Base-by-base conservation (phyloP, 2,797 vertebrate species). In the Hafferia zeledoni region DNA sequence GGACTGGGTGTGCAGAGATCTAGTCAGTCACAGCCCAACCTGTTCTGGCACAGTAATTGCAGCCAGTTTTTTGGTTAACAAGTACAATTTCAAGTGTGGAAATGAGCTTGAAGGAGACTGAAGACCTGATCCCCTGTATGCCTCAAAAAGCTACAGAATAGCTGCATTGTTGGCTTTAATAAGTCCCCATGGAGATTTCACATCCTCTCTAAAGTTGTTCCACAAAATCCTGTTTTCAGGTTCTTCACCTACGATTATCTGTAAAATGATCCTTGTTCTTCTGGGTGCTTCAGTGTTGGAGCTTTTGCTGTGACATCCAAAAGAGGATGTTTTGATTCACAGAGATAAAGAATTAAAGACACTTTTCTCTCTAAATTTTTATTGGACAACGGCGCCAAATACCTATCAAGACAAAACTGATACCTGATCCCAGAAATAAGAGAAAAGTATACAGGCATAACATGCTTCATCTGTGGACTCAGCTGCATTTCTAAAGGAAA, bases 351-450 rank as follows among this genome's bases (percentile, higher is more conserved):
- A 96, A 96, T 97, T 96, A 95, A 95, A 93, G 74, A 80, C 60
- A 33, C 15, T 97, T 96, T 91, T 91, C 68, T 93, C 33, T 75
- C 30, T 95, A 61, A 85, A 28, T 89, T 96, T 95, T 96, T 90
- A 87, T 89, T 91, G 92, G 57, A 89, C 4, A 28, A 77, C 78
- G 53, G 70, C 96, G 63, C 75, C 94, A 96, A 96, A 96, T 93
- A 94, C 90, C 94, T 89, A 75, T 95, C 93, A 94, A 89, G 78
- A 94, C 80, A 97, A 97, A 98, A 97, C 28, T 93, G 80, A 96
- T 94, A 96, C 71, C 79, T 87, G 57, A 46, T 89, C 82, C 78
- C 60, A 89, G 81, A 96, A 96, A 52, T 12, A 85, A 87, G 87
- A 95, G 94, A 93, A 97, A 97, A 97, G 74, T 90, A 52, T 89